Evolutionary conservation across 1,140 invertebrate species (phyloP).

Genomic region (Phortica variegata): DNA sequence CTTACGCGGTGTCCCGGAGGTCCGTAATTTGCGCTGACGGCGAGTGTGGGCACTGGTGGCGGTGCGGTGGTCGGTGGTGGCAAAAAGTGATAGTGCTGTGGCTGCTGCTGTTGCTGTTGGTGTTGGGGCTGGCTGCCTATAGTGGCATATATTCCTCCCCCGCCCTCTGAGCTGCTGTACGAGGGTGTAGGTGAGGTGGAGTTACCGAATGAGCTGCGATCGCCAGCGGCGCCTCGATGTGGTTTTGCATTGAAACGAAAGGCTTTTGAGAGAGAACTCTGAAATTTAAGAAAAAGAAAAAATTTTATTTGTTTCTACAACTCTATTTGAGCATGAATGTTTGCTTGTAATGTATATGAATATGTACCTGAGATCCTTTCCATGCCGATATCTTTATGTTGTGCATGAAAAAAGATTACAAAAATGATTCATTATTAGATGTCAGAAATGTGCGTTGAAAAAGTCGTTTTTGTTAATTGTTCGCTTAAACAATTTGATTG

Average conservation of each 20-base stretch:
- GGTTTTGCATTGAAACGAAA: slow-evolving; percentile 52
- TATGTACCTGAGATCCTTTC: slow-evolving; percentile 56
- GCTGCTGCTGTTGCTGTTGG: slow-evolving; percentile 39
- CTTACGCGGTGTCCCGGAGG: slow-evolving; percentile 56
- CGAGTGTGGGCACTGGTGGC: slow-evolving; percentile 48
- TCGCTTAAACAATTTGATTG: no score
- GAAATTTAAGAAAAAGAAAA: background rate
- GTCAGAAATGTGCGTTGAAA: no score
- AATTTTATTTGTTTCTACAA: background rate
- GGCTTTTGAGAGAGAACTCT: slow-evolving; percentile 57
- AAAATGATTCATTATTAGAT: background rate
- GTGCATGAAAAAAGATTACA: slow-evolving; percentile 6
- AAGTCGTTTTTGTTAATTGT: no score
- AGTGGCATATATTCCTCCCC: slow-evolving; percentile 57
- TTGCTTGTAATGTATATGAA: background rate
- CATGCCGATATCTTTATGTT: slow-evolving; percentile 55
- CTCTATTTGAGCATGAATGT: background rate
- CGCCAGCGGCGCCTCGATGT: slow-evolving; percentile 38
- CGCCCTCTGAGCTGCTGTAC: slow-evolving; percentile 56
- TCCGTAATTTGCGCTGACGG: slow-evolving; percentile 35
- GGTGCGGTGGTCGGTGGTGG: slow-evolving; percentile 63
- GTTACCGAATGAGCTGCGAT: slow-evolving; percentile 52
- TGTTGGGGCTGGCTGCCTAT: slow-evolving; percentile 57
- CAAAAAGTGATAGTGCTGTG: slow-evolving; percentile 53
- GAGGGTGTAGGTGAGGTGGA: slow-evolving; percentile 56